Percentiles rank a stretch among this genome's conserved stretches.
Conservation (phyloP, 2,113 vertebrate genomes). For the Crotalus helleri region DNA sequence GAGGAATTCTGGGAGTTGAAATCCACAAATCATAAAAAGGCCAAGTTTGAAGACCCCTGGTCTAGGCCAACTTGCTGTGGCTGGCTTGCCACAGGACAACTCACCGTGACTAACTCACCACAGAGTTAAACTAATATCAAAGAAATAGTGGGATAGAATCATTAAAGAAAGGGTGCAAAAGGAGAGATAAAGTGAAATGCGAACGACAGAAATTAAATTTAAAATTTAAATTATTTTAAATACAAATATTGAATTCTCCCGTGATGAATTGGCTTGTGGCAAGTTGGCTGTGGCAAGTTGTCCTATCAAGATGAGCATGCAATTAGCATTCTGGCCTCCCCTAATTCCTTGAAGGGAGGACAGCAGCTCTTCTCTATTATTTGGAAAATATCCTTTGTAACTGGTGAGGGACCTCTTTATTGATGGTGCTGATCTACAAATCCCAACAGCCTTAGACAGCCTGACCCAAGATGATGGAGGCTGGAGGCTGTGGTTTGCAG, state of each 20-base stretch:
- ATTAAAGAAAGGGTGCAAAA: background rate
- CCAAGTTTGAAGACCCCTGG: no score
- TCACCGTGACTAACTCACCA: background rate
- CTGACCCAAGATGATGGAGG: background rate
- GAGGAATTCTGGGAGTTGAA: no score
- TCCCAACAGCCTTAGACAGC: background rate
- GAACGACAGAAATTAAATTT: background rate
- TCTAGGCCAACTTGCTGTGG: no score
- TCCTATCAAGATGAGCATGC: background rate
- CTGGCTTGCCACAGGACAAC: background rate
- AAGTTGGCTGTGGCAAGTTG: background rate
- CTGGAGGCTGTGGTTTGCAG: background rate
- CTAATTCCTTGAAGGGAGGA: background rate
- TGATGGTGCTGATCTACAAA: background rate
- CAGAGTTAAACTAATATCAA: background rate
- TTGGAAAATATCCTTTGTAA: background rate
- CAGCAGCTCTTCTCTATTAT: background rate
- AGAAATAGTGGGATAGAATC: background rate
- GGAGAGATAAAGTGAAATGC: background rate
- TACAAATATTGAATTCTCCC: background rate
- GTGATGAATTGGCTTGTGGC: background rate
- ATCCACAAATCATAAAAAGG: no score
- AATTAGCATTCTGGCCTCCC: background rate
- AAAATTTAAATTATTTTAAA: background rate
- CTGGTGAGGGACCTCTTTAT: background rate